Base-by-base conservation (phyloP, 2,888 invertebrate genomes). In the Plemyria rubiginata region DNA sequence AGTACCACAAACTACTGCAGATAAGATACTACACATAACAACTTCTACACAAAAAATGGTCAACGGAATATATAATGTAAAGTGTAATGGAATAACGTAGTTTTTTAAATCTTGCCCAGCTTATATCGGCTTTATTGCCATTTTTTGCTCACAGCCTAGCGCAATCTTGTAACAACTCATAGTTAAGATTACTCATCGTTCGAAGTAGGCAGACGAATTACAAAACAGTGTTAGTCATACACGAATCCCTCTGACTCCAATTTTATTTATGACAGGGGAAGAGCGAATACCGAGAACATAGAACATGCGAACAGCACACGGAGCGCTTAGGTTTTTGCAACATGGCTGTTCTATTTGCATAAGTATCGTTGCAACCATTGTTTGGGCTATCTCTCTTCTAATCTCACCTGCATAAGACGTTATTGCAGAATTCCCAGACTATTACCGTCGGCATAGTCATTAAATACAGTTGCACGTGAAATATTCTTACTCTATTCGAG, bases 381-480 rank as follows among this genome's bases (percentile, higher is more conserved):
- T 91, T 87, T 85, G 74, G 85, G 79, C 82, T 90, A 92, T 92
- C 90, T 80, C 70, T 70, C 74, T 73, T 86, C 75, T 76, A 80
- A 92, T 92, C 91, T 89, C 77, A 81, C 81, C 79, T 83, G 85
- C 82, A 80, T 68, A 66, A 56, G 60, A 62, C 79, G 79, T 78
- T 82, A 84, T 84, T 81, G 80, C 80, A 76, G 77, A 80, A 82
- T 92, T 92, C 91, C 86, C 92, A 92, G 88, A 85, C 86, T 85
- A 81, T 86, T 86, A 87, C 87, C 82, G 82, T 82, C 84, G 77
- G 75, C 79, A 79, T 80, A 76, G 81, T 86, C 90, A 87, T 90
- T 91, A 89, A 81, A 79, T 87, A 88, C 89, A 89, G 89, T 90
- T 90, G 87, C 83, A 81, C 75, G 82, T 86, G 82, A 86, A 87